Evolutionary conservation across 2,113 vertebrate genomes (phyloP).

Genomic region (Alouatta palliata): DNA sequence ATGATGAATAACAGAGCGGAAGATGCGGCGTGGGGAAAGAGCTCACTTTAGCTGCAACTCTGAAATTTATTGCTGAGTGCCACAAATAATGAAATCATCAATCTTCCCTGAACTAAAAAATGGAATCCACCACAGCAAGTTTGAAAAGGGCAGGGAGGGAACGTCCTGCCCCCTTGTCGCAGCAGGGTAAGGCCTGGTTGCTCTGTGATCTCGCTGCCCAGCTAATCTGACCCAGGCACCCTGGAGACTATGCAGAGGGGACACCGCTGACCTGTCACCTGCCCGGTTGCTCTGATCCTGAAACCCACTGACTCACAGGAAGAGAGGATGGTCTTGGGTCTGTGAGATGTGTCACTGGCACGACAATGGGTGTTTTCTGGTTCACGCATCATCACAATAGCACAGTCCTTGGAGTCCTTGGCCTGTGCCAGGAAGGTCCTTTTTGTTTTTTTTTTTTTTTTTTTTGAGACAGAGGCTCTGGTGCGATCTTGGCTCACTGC

Average conservation of each 20-base stretch:
- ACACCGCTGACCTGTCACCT: neutral
- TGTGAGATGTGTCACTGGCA: neutral
- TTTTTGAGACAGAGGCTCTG: too few relatives aligned
- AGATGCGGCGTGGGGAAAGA: slow-evolving; percentile 76
- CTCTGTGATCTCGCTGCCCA: neutral
- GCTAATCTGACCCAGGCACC: rapidly evolving
- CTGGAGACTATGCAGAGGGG: neutral
- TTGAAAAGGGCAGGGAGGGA: slow-evolving; percentile 66
- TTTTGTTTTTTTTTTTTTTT: too few relatives aligned
- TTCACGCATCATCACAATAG: too few relatives aligned
- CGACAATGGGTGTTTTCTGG: neutral
- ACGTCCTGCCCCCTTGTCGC: slow-evolving; percentile 35
- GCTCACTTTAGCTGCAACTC: slow-evolving; percentile 81
- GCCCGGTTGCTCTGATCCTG: neutral
- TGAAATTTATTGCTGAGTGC: slow-evolving; percentile 83
- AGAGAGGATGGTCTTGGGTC: neutral
- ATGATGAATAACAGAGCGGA: slow-evolving; percentile 82
- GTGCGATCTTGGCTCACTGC: too few relatives aligned
- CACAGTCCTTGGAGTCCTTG: neutral
- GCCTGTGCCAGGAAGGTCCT: neutral
- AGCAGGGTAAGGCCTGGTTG: neutral
- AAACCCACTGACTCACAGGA: neutral
- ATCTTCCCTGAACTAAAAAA: slow-evolving; percentile 81
- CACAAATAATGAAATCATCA: slow-evolving; percentile 87
- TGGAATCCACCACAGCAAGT: slow-evolving; percentile 47